These are phyloP conservation scores for Drosophila sp. DNA, from an alignment of 1,140 invertebrate species.

Conservation along the genomic window DNA sequence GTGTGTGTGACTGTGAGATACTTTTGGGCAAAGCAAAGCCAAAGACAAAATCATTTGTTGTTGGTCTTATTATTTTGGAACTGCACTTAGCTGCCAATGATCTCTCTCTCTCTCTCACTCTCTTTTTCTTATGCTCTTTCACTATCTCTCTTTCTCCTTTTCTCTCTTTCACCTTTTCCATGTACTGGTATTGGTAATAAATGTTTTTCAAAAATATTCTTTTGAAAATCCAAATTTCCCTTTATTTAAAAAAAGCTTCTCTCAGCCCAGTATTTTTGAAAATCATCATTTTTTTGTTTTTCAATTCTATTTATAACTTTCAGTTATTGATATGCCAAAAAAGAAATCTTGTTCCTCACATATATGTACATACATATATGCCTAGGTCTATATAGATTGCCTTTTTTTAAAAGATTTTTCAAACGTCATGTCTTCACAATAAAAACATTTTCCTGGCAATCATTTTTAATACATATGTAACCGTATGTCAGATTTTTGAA, in stretches of 20 bases:
- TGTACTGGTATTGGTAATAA: slow-evolving; percentile 31
- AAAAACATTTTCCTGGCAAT: slow-evolving; percentile 44
- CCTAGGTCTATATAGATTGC: slow-evolving; percentile 48
- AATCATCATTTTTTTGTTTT: slow-evolving; percentile 36
- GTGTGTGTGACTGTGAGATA: slow-evolving; percentile 38
- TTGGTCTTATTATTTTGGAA: slow-evolving; percentile 63
- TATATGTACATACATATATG: slow-evolving; percentile 13
- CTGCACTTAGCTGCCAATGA: slow-evolving; percentile 38
- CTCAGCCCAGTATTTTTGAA: slow-evolving; percentile 58
- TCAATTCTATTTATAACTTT: slow-evolving; percentile 70
- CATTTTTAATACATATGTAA: slow-evolving; percentile 20
- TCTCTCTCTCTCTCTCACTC: slow-evolving; percentile 49
- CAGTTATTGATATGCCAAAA: slow-evolving; percentile 81
- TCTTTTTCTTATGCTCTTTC: slow-evolving; percentile 26
- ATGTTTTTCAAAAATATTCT: slow-evolving; percentile 37
- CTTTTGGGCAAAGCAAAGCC: slow-evolving; percentile 52
- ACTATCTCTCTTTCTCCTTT: slow-evolving; percentile 41
- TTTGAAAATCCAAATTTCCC: slow-evolving; percentile 65
- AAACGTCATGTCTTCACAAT: slow-evolving; percentile 54
- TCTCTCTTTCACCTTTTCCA: slow-evolving; percentile 20
- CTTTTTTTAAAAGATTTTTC: slow-evolving; percentile 52
- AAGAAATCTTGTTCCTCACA: slow-evolving; percentile 56
- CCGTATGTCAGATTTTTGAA: slow-evolving; percentile 20
- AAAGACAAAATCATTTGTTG: slow-evolving; percentile 23
- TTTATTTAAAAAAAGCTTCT: slow-evolving; percentile 62